These are phyloP conservation scores for Cephus pygmeus DNA, from an alignment of 2,888 invertebrate genomes.

Conservation along the genomic window DNA sequence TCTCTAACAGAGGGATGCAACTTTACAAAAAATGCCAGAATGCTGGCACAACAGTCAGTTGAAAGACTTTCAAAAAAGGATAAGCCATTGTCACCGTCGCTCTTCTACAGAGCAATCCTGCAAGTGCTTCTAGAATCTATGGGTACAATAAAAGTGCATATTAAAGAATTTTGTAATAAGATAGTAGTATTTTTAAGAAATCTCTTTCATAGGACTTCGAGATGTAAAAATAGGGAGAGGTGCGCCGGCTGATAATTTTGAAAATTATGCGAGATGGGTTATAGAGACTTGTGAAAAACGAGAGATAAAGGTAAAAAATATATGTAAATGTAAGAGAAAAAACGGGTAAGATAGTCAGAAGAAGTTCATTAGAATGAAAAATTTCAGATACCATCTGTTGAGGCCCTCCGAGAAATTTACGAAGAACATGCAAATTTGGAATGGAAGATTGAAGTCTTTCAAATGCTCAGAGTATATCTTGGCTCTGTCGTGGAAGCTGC, in stretches of 20 bases:
- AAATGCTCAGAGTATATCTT: conserved; percentile 79
- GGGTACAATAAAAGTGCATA: conserved; percentile 38
- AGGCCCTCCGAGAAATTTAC: conserved; percentile 65
- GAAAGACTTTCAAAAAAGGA: conserved; percentile 73
- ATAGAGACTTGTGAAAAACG: conserved; percentile 60
- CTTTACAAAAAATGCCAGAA: conserved; percentile 75
- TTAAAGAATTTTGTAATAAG: conserved; percentile 1
- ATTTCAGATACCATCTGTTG: conserved; percentile 61
- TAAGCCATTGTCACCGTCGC: conserved; percentile 73
- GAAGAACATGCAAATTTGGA: conserved; percentile 64
- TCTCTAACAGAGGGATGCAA: conserved; percentile 45
- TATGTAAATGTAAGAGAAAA: not conserved
- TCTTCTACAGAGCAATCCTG: conserved; percentile 82
- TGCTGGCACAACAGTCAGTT: conserved; percentile 88
- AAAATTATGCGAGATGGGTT: conserved; percentile 78
- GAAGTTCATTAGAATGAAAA: not conserved
- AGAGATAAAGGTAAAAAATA: not conserved
- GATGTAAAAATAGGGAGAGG: conserved; percentile 73
- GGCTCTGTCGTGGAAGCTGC: conserved; percentile 85
- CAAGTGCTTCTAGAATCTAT: conserved; percentile 69
- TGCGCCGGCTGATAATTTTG: conserved; percentile 73
- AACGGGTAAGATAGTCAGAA: not conserved
- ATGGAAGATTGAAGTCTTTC: conserved; percentile 78
- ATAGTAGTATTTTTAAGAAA: conserved; percentile 57
- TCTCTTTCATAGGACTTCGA: conserved; percentile 61